These are phyloP conservation scores for Callorhinus ursinus DNA, from an alignment of 2,113 vertebrate species.

Conservation along the genomic window DNA sequence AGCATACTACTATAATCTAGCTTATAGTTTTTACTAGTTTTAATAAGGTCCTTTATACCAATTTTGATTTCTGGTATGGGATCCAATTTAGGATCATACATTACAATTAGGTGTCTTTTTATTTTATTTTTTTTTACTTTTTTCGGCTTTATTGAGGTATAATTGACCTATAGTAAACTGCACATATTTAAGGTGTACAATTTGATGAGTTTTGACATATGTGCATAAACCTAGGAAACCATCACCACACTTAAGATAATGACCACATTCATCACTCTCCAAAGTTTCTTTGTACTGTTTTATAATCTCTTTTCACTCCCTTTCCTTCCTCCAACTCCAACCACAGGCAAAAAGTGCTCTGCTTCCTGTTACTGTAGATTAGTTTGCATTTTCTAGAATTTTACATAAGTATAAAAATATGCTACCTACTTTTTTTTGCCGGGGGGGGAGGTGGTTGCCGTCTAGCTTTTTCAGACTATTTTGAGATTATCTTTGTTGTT, in stretches of 20 bases:
- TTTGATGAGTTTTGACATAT: not conserved
- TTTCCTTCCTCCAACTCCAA: not conserved
- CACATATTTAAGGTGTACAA: not conserved
- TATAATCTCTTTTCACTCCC: not conserved
- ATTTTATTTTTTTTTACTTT: not conserved
- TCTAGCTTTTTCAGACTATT: not conserved
- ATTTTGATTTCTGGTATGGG: not conserved
- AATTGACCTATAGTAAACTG: not conserved
- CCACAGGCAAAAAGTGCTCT: not conserved
- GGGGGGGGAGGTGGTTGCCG: no score
- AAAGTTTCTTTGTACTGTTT: not conserved
- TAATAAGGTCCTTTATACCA: not conserved
- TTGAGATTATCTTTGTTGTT: not conserved
- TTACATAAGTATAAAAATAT: not conserved
- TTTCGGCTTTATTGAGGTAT: not conserved
- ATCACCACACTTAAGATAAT: not conserved
- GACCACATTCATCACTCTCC: not conserved
- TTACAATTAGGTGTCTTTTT: not conserved
- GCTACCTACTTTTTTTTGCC: not conserved
- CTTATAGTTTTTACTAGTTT: not conserved
- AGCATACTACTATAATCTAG: not conserved
- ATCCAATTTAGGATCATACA: not conserved
- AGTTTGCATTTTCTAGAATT: conserved; percentile 13
- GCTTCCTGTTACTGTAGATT: not conserved
- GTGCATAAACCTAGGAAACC: not conserved